Base-by-base conservation (phyloP, 2,888 invertebrate genomes). In the Adela reaumurella region DNA sequence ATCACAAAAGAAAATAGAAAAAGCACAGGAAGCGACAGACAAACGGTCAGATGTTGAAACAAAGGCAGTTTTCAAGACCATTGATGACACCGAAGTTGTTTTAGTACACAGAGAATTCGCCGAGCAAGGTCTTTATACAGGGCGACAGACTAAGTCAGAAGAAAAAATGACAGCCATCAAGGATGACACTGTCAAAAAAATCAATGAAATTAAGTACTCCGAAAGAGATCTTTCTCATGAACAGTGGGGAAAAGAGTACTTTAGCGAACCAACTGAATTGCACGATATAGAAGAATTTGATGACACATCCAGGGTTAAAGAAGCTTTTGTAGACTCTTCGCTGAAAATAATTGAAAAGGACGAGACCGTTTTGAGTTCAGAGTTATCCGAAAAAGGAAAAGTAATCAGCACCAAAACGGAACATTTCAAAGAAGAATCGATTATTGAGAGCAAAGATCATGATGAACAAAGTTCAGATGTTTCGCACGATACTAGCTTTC, bases 221-320 rank as follows among this genome's bases (percentile, higher is more conserved):
- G 80, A 81, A 62, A 63, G 80, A 56, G 80, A 81, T 56, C 56
- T 81, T 52, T 78, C 70, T 5, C 78, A 79, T 58, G 80, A 81
- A 54, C 78, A 79, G 52, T 81, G 80, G 80, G 80, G 80, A 4
- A 79, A 78, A 57, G 80, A 81, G 64, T 81, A 80, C 59, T 81
- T 80, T 51, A 77, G 76, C 11, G 74, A 80, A 59, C 71, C 76
- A 41, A 73, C 64, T 46, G 79, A 80, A 54, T 56, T 80, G 45
- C 73, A 81, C 59, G 66, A 76, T 45, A 74, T 79, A 10, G 63
- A 68, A 52, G 80, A 78, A 62, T 71, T 74, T 55, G 71, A 70
- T 17, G 70, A 76, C 54, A 55, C 29, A 43, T 47, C 61, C 5
- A 74, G 70, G 57, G 60, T 67, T 16, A 70, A 68, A 60, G 66